Percentiles rank a stretch among this genome's conserved stretches.
Evolutionary conservation across 2,113 vertebrate species (phyloP).

Genomic region (Tricholaema leucomelas): DNA sequence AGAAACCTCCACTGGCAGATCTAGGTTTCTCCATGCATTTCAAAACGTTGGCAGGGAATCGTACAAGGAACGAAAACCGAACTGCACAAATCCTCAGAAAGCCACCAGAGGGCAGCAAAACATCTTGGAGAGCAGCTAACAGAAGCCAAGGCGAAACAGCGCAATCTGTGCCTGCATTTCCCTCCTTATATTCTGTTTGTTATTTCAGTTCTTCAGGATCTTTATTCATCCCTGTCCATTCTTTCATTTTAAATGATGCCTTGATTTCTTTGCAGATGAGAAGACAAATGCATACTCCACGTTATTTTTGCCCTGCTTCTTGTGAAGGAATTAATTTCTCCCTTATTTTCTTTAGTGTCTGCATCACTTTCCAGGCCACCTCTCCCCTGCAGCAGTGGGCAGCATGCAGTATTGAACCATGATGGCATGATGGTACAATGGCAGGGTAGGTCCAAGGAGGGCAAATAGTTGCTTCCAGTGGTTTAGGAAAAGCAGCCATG

Average conservation of each 20-base stretch:
- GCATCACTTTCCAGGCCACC: neutral
- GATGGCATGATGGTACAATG: accelerated
- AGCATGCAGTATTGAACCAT: accelerated
- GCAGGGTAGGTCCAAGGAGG: accelerated
- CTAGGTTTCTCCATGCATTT: neutral
- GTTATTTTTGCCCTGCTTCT: neutral
- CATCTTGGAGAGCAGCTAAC: conserved; percentile 7
- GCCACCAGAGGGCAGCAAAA: conserved; percentile 79
- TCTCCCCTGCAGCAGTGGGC: neutral
- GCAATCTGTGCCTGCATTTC: neutral
- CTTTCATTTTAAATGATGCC: neutral
- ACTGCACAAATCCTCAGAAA: neutral
- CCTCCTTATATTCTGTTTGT: neutral
- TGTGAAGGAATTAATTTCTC: neutral
- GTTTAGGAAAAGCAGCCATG: neutral
- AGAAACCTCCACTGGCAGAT: neutral
- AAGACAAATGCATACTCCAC: neutral
- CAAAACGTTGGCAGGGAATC: neutral
- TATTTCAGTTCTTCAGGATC: neutral
- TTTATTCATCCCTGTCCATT: neutral
- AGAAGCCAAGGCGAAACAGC: neutral
- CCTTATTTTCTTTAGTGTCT: neutral
- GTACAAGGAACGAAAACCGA: neutral
- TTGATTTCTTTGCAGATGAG: neutral
- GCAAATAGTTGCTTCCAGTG: neutral